Percentiles rank a stretch among this genome's conserved stretches.
These are phyloP conservation scores for Crocodylus rhombifer DNA, from an alignment of 2,797 vertebrate genomes.

Conservation along the genomic window DNA sequence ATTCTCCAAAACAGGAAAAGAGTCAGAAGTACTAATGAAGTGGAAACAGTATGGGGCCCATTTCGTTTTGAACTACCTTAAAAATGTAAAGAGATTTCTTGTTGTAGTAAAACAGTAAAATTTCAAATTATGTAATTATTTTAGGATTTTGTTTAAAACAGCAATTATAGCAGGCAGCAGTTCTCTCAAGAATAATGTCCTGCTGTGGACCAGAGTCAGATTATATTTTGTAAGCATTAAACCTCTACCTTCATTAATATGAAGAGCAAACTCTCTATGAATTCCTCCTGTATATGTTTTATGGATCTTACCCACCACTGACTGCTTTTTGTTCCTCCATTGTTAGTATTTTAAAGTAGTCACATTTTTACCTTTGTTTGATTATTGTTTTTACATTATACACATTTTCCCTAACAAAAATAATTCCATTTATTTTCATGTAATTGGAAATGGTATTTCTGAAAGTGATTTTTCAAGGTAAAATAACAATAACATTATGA, in stretches of 20 bases:
- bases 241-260: neutral
- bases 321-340: neutral
- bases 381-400: neutral
- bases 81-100: neutral
- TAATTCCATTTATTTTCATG: neutral
- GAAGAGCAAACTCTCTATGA: neutral
- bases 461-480: neutral
- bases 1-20: neutral
- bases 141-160: slow-evolving; percentile 20
- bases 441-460: slow-evolving; percentile 3
- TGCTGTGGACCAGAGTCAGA: neutral
- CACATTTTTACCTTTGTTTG: neutral
- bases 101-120: neutral
- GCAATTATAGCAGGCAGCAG: neutral
- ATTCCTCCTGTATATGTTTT: slow-evolving; percentile 14
- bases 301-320: neutral
- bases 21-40: neutral
- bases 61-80: slow-evolving; percentile 1
- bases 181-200: neutral
- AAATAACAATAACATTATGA: neutral
- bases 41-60: neutral
- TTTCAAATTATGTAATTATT: slow-evolving; percentile 21
- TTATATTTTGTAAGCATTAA: neutral
- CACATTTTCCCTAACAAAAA: neutral
- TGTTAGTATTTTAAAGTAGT: neutral